phyloP scores from a whole-genome alignment of 2,888 invertebrate species.

The Cybosia mesomella region DNA sequence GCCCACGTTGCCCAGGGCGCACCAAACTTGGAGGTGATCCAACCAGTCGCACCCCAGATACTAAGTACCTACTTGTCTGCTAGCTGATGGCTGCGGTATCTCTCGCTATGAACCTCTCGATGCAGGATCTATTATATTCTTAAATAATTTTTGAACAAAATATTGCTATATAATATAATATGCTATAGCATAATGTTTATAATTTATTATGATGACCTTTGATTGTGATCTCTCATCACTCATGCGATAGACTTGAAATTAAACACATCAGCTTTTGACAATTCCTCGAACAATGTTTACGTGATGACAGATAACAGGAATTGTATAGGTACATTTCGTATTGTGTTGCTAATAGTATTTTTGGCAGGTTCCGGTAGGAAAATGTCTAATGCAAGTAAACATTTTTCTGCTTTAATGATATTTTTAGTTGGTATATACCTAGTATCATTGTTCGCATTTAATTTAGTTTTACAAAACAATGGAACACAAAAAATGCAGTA shows the following conservation, averaged over 20 bases:
- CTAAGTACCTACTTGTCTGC: no score
- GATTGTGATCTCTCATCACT: neutral
- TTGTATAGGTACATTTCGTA: conserved; percentile 2
- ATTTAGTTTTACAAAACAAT: neutral
- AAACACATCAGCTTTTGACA: conserved; percentile 4
- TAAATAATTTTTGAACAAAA: no score
- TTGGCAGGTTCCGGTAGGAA: neutral
- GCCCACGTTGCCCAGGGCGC: no score
- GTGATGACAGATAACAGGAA: neutral
- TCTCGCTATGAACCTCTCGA: no score
- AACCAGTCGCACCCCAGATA: no score
- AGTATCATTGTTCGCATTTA: neutral
- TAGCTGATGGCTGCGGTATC: no score
- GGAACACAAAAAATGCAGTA: neutral
- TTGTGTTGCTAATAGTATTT: conserved; percentile 9
- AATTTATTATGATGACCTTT: no score
- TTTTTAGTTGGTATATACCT: no score
- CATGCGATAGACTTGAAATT: conserved; percentile 11
- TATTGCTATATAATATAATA: no score
- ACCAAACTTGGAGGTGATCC: no score
- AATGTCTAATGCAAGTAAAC: neutral
- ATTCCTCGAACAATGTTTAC: conserved; percentile 1
- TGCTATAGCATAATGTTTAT: no score
- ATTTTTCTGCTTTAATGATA: neutral
- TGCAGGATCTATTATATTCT: no score